These are phyloP conservation scores for Diarsia rubi DNA, from an alignment of 2,888 invertebrate species.

Conservation along the genomic window DNA sequence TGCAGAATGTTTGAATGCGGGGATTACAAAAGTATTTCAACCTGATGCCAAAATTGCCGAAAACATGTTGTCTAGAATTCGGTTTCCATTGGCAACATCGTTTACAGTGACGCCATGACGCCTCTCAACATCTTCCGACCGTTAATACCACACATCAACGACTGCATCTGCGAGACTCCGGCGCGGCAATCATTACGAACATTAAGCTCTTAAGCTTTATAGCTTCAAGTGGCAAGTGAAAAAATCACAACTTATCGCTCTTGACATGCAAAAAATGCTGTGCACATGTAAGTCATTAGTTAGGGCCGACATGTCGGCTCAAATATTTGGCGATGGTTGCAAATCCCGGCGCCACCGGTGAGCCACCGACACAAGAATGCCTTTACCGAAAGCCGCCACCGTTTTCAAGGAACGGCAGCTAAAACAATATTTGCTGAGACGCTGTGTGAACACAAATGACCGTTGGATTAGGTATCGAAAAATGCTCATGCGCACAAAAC, in stretches of 20 bases:
- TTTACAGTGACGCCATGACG: conserved; percentile 41
- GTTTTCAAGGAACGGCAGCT: conserved; percentile 82
- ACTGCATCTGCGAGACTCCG: conserved; percentile 56
- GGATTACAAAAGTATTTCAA: background rate
- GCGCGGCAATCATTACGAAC: conserved; percentile 57
- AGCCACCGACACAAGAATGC: conserved; percentile 69
- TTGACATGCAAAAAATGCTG: conserved; percentile 71
- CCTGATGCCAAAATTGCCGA: conserved; percentile 7
- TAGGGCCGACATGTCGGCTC: conserved; percentile 77
- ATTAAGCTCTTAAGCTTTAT: conserved; percentile 67
- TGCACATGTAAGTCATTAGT: conserved; percentile 90
- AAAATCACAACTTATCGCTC: conserved; percentile 72
- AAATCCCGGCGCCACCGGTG: conserved; percentile 84
- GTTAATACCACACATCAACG: conserved; percentile 53
- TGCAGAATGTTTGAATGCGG: conserved; percentile 11
- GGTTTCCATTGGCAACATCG: conserved; percentile 5
- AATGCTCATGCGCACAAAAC: conserved; percentile 53
- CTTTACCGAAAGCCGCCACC: conserved; percentile 77
- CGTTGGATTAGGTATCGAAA: conserved; percentile 84
- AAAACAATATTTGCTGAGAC: conserved; percentile 86
- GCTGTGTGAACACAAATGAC: conserved; percentile 89
- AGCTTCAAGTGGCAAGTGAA: conserved; percentile 64
- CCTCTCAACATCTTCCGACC: conserved; percentile 41
- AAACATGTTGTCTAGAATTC: conserved; percentile 16
- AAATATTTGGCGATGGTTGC: conserved; percentile 88